A percentile compares a stretch with the other conserved stretches of the same genome.
Conservation (phyloP, 2,113 vertebrate species). For the Antigone vipio region DNA sequence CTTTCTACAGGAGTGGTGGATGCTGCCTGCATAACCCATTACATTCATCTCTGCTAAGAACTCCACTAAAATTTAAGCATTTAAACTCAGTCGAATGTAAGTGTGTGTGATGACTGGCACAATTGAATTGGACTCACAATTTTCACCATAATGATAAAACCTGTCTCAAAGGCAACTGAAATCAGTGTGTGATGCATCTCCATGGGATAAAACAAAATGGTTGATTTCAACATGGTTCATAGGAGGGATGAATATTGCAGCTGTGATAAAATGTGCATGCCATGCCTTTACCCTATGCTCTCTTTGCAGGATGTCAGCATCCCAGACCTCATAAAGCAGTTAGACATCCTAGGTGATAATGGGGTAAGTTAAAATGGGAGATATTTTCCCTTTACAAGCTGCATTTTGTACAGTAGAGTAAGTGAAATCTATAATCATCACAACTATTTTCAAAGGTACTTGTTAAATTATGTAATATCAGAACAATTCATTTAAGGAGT, state of each 20-base stretch:
- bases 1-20: neutral
- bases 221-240: neutral
- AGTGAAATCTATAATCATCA: neutral
- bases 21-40: neutral
- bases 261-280: neutral
- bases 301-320: constrained; percentile 92
- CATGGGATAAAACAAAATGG: neutral
- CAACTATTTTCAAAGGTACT: neutral
- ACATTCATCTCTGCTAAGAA: neutral
- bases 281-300: neutral
- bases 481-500: neutral
- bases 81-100: neutral
- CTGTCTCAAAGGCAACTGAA: neutral
- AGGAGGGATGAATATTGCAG: neutral
- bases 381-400: neutral
- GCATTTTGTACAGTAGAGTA: neutral
- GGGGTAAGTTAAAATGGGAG: constrained; percentile 82
- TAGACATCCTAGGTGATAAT: constrained; percentile 97
- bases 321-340: constrained; percentile 96
- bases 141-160: neutral
- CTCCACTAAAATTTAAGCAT: neutral
- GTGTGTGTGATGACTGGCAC: neutral
- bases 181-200: neutral
- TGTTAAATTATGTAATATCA: neutral
- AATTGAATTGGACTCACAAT: neutral